Evolutionary conservation across 2,797 vertebrate genomes (phyloP).

Genomic region (Lithobates sylvaticus): DNA sequence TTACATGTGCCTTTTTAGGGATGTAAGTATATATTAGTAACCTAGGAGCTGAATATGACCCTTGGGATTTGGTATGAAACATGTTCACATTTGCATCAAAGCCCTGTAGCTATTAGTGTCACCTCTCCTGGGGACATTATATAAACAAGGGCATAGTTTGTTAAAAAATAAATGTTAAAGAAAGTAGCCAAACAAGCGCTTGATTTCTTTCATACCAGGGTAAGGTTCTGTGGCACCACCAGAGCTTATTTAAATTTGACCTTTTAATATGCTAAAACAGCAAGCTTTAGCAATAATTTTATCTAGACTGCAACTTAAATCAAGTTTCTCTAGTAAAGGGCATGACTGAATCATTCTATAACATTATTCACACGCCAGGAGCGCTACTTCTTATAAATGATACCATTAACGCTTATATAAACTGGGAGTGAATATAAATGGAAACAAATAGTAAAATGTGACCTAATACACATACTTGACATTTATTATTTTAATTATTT

Average conservation of each 20-base stretch:
- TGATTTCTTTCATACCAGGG: conserved; percentile 64
- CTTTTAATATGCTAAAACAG: conserved; percentile 70
- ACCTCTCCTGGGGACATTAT: neutral
- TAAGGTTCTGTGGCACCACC: conserved; percentile 65
- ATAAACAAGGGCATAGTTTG: conserved; percentile 29
- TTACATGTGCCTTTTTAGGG: too few species aligned
- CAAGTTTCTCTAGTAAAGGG: conserved; percentile 70
- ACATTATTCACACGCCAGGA: conserved; percentile 62
- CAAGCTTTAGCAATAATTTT: conserved; percentile 64
- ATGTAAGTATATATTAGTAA: too few species aligned
- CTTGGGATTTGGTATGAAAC: too few species aligned
- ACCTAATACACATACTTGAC: neutral
- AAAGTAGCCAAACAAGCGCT: conserved; percentile 42
- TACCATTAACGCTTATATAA: conserved; percentile 3
- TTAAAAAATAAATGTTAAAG: conserved; percentile 26
- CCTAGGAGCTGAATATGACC: too few species aligned
- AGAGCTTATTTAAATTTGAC: conserved; percentile 71
- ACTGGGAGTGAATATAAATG: neutral
- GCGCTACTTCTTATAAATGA: neutral
- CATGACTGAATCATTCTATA: conserved; percentile 61
- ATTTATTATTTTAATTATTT: neutral
- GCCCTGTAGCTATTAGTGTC: too few species aligned
- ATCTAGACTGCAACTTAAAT: conserved; percentile 68
- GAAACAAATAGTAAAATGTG: neutral
- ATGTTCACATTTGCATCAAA: too few species aligned